A percentile compares a stretch with the other conserved stretches of the same genome.
Evolutionary conservation across 2,113 vertebrate species (phyloP).

Genomic region (Oophaga pumilio): DNA sequence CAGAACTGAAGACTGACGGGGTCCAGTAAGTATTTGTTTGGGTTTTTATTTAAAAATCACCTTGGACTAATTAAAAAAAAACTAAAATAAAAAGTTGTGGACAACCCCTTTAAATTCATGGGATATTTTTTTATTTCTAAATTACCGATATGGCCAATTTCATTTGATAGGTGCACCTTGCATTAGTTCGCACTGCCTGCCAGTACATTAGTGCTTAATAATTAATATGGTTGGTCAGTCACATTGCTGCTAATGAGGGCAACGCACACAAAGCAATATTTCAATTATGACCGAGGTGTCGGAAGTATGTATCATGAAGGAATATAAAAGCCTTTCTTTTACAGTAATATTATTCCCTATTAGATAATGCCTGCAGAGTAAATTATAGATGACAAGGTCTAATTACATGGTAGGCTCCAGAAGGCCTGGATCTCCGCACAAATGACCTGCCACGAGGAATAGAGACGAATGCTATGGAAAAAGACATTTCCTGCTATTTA

Average conservation of each 20-base stretch:
- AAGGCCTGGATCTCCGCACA: background rate
- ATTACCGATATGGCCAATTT: too few relatives aligned
- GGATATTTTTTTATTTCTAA: too few relatives aligned
- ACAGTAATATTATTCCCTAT: background rate
- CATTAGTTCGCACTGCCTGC: background rate
- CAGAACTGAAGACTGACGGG: too few relatives aligned
- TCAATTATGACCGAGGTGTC: background rate
- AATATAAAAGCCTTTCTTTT: background rate
- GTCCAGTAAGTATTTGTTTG: too few relatives aligned
- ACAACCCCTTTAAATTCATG: too few relatives aligned
- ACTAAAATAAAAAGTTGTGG: too few relatives aligned
- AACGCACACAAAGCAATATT: background rate
- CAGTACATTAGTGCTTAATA: background rate
- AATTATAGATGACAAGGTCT: constrained; percentile 11
- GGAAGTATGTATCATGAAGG: background rate
- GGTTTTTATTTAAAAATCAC: too few relatives aligned
- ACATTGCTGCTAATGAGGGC: background rate
- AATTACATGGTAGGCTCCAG: background rate
- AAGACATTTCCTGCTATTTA: constrained; percentile 37
- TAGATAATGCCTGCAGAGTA: constrained; percentile 13
- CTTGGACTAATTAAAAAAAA: too few relatives aligned
- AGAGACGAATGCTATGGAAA: constrained; percentile 12
- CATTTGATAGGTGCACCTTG: background rate
- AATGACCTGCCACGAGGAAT: background rate
- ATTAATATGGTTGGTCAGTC: background rate